Conservation (phyloP, 2,888 invertebrate genomes). For the Drosophila siamana region DNA sequence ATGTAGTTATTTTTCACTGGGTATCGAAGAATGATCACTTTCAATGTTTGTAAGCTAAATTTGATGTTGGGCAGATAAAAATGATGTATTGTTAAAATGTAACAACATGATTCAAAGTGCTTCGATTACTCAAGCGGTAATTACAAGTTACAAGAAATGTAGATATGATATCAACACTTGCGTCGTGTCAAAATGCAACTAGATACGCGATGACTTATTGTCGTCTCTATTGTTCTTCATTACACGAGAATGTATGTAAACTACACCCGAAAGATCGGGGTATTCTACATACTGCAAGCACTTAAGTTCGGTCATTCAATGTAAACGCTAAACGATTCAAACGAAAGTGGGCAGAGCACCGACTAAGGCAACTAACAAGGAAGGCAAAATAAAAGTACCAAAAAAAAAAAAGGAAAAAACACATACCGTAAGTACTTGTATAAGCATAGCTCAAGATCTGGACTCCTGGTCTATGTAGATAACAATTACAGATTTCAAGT, state of each 20-base stretch:
- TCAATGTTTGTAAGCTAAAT: background rate
- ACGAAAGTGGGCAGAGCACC: slow-evolving; percentile 27
- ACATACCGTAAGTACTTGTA: slow-evolving; percentile 2
- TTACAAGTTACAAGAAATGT: slow-evolving; percentile 1
- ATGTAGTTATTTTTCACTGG: background rate
- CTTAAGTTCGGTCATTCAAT: slow-evolving; percentile 42
- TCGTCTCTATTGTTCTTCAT: slow-evolving; percentile 20
- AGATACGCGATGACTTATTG: slow-evolving; percentile 33
- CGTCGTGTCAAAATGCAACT: slow-evolving; percentile 34
- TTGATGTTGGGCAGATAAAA: background rate
- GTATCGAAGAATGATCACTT: background rate
- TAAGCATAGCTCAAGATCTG: slow-evolving; percentile 11
- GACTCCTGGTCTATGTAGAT: slow-evolving; percentile 23
- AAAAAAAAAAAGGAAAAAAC: slow-evolving; percentile 1
- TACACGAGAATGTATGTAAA: slow-evolving; percentile 1
- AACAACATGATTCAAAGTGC: background rate
- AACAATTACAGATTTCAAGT: slow-evolving; percentile 67
- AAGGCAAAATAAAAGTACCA: slow-evolving; percentile 27
- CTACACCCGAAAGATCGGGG: slow-evolving; percentile 27
- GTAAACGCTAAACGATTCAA: slow-evolving; percentile 26
- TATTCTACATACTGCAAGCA: slow-evolving; percentile 39
- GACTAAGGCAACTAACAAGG: slow-evolving; percentile 28
- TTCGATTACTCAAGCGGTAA: slow-evolving; percentile 16
- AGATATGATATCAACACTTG: slow-evolving; percentile 22
- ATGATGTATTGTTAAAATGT: slow-evolving; percentile 10